These are phyloP conservation scores for Girardia tigrina DNA, from an alignment of 2,888 invertebrate species.

Conservation along the genomic window DNA sequence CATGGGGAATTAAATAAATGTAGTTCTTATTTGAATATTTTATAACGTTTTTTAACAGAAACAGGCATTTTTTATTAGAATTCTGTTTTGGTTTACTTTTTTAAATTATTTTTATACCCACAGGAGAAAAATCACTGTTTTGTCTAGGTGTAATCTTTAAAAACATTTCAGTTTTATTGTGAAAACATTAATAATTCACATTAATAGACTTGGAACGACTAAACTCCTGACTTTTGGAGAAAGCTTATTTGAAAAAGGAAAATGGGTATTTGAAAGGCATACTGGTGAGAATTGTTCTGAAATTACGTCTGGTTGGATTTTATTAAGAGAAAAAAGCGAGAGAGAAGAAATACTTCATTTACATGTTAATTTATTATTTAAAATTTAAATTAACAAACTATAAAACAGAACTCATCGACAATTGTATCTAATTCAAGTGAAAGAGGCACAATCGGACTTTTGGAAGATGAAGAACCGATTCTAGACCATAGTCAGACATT, in stretches of 20 bases:
- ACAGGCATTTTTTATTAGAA: too few species aligned
- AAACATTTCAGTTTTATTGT: too few species aligned
- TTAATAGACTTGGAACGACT: not conserved
- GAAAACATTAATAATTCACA: too few species aligned
- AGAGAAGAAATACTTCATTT: conserved; percentile 10
- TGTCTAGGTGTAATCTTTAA: too few species aligned
- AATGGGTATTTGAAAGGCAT: conserved; percentile 31
- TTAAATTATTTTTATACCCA: too few species aligned
- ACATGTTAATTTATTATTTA: not conserved
- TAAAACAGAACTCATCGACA: not conserved
- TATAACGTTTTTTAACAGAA: too few species aligned
- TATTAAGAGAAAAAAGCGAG: conserved; percentile 11
- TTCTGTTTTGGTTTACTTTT: too few species aligned
- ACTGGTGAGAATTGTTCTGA: conserved; percentile 10
- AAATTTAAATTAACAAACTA: not conserved
- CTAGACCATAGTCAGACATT: conserved; percentile 8
- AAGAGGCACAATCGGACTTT: not conserved
- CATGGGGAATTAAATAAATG: too few species aligned
- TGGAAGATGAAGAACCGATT: conserved; percentile 12
- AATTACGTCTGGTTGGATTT: conserved; percentile 21
- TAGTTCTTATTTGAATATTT: too few species aligned
- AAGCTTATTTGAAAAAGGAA: conserved; percentile 30
- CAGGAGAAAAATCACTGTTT: too few species aligned
- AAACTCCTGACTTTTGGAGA: conserved; percentile 27
- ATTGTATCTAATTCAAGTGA: not conserved